Evolutionary conservation across 2,888 invertebrate species (phyloP).

Genomic region (Amphipyra tragopoginis): DNA sequence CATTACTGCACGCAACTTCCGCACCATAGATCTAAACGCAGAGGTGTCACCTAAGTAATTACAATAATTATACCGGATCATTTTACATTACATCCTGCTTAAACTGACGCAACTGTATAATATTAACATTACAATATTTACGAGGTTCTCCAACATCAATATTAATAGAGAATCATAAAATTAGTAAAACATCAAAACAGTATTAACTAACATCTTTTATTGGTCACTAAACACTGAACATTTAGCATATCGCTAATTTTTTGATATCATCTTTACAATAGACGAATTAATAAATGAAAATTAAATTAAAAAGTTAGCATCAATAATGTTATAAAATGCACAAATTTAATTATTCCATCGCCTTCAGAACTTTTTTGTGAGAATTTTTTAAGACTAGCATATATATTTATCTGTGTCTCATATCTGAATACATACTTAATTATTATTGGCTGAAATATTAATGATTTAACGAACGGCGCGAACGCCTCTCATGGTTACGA

Average conservation of each 20-base stretch:
- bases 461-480: background rate
- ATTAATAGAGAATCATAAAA: conserved; percentile 19
- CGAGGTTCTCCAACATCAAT: conserved; percentile 13
- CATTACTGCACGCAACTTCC: background rate
- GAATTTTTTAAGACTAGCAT: background rate
- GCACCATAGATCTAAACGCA: background rate
- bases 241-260: background rate
- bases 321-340: background rate
- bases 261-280: conserved; percentile 2
- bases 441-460: conserved; percentile 21
- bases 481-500: conserved; percentile 43
- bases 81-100: conserved; percentile 24
- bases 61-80: conserved; percentile 22
- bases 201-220: background rate
- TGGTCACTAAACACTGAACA: background rate
- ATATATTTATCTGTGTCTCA: background rate
- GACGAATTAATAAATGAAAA: background rate
- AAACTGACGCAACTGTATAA: conserved; percentile 16
- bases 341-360: too few species aligned
- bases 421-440: conserved; percentile 4
- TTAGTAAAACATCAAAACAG: conserved; percentile 1
- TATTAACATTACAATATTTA: conserved; percentile 26
- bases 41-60: background rate
- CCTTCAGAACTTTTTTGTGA: too few species aligned
- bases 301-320: background rate